Conservation (phyloP, 1,140 invertebrate genomes). For the Oppia nitens region DNA sequence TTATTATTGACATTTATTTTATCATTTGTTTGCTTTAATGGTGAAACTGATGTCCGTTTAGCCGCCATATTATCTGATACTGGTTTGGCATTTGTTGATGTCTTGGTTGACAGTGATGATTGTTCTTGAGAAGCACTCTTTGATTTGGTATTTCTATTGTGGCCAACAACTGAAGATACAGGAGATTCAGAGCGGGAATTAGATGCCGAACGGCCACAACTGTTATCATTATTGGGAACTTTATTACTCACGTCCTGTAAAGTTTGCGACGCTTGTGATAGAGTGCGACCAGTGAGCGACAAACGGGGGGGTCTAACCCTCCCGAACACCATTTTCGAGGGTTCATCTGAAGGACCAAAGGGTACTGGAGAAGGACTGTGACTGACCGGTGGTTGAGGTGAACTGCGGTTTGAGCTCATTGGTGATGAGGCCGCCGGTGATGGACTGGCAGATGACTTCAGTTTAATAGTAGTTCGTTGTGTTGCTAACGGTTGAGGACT, state of each 20-base stretch:
- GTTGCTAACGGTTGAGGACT: not conserved
- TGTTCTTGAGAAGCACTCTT: not conserved
- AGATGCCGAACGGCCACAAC: not conserved
- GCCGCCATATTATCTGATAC: not conserved
- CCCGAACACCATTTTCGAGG: slow-evolving; percentile 4
- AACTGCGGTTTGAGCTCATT: not conserved
- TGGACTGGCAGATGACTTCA: not conserved
- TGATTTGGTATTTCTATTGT: not conserved
- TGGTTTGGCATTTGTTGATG: not conserved
- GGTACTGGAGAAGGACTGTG: slow-evolving; percentile 9
- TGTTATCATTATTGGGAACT: not conserved
- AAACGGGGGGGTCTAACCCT: slow-evolving; percentile 1
- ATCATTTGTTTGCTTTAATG: not conserved
- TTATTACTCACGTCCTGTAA: not conserved
- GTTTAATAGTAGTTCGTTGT: not conserved
- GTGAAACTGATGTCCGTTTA: not conserved
- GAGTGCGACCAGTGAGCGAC: not conserved
- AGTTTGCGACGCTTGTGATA: not conserved
- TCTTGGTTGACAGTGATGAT: not conserved
- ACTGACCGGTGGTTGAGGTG: not conserved
- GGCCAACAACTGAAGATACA: not conserved
- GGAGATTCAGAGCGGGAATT: not conserved
- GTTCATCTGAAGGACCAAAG: not conserved
- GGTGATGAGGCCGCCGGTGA: not conserved
- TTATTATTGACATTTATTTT: not conserved